These are phyloP conservation scores for Amblyjoppa fuscipennis DNA, from an alignment of 2,888 invertebrate genomes.

Conservation along the genomic window DNA sequence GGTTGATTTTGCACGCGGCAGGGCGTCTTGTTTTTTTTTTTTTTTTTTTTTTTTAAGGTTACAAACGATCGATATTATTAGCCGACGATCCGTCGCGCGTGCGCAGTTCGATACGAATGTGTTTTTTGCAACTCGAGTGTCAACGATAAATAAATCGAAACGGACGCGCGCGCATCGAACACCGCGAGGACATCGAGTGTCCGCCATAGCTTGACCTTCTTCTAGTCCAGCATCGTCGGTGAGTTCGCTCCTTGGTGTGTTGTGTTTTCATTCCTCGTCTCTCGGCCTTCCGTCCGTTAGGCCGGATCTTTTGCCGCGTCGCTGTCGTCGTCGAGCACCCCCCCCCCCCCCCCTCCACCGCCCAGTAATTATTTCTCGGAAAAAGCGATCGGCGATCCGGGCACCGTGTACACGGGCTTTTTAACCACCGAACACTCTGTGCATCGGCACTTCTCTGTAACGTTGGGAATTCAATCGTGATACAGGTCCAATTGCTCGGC, in stretches of 20 bases:
- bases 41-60: too few species aligned
- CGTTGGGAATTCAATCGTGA: slow-evolving; percentile 54
- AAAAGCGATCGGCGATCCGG: slow-evolving; percentile 26
- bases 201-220: neutral
- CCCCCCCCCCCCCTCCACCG: too few species aligned
- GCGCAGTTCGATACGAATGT: too few species aligned
- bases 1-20: too few species aligned
- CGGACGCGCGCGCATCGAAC: too few species aligned
- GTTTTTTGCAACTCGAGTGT: neutral
- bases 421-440: neutral
- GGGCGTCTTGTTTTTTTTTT: too few species aligned
- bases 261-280: slow-evolving; percentile 5
- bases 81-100: too few species aligned
- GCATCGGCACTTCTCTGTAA: slow-evolving; percentile 47
- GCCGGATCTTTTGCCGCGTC: slow-evolving; percentile 38
- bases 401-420: neutral
- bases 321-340: slow-evolving; percentile 5
- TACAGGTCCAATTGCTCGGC: slow-evolving; percentile 30
- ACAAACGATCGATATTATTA: too few species aligned
- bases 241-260: neutral
- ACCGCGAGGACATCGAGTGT: neutral
- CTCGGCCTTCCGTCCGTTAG: slow-evolving; percentile 26
- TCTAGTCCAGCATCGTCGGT: neutral
- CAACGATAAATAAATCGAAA: neutral
- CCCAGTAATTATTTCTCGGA: slow-evolving; percentile 58